These are phyloP conservation scores for Arion vulgaris DNA, from an alignment of 1,140 invertebrate species.

Conservation along the genomic window DNA sequence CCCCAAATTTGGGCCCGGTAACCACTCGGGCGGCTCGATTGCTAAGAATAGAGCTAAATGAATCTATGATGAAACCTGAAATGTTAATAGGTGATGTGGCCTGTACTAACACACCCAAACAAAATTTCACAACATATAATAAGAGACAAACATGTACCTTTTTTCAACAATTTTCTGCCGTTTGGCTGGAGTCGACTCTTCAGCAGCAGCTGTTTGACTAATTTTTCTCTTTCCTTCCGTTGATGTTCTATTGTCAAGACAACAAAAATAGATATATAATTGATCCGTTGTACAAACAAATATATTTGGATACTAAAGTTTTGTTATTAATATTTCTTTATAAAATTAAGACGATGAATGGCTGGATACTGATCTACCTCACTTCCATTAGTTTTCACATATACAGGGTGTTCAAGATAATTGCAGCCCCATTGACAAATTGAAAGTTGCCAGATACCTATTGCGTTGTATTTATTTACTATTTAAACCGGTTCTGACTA, in stretches of 20 bases:
- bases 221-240: neutral
- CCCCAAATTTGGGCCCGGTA: neutral
- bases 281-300: no score
- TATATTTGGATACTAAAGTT: no score
- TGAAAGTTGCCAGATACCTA: no score
- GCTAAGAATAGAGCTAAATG: neutral
- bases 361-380: neutral
- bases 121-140: neutral
- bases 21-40: neutral
- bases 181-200: neutral
- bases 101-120: neutral
- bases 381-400: neutral
- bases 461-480: no score
- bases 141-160: neutral
- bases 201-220: neutral
- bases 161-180: neutral
- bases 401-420: neutral
- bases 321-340: neutral
- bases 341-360: neutral
- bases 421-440: no score
- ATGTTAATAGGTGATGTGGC: no score
- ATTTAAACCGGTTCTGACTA: no score
- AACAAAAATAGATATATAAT: constrained; percentile 4
- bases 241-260: neutral
- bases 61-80: no score